A percentile compares a stretch with the other conserved stretches of the same genome.
Conservation (phyloP, 2,113 vertebrate species). For the Anarrhichthys ocellatus region DNA sequence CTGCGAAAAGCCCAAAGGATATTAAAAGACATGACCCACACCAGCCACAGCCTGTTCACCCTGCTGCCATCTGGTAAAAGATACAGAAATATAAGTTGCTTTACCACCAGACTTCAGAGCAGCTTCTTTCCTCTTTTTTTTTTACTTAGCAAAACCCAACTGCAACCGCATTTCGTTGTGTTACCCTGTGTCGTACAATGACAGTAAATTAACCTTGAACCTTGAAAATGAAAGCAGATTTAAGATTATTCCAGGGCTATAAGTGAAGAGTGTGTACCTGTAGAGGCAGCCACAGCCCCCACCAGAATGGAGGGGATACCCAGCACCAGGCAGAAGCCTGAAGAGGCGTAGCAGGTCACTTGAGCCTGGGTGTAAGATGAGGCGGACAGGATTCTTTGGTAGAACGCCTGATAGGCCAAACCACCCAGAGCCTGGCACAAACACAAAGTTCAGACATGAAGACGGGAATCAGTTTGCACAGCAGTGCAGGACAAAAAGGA, state of each 20-base stretch:
- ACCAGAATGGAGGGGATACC: constrained; percentile 85
- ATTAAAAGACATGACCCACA: background rate
- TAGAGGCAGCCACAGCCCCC: constrained; percentile 86
- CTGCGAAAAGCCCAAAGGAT: background rate
- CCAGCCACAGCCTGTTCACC: background rate
- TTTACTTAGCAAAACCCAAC: too few relatives aligned
- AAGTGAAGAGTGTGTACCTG: constrained; percentile 73
- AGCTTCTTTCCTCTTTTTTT: background rate
- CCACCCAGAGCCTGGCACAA: constrained; percentile 83
- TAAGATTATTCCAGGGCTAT: background rate
- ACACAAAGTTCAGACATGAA: constrained; percentile 37
- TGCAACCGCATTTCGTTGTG: background rate
- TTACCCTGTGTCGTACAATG: background rate
- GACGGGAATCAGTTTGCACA: constrained; percentile 26
- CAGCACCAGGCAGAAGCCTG: constrained; percentile 80
- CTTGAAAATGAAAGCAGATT: background rate
- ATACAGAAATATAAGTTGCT: background rate
- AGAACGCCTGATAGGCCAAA: constrained; percentile 88
- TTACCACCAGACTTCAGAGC: background rate
- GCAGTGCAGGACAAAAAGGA: background rate
- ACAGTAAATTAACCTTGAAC: background rate
- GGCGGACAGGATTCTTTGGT: constrained; percentile 86
- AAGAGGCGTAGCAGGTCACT: constrained; percentile 83
- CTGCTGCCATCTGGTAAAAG: background rate
- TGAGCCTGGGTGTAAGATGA: constrained; percentile 83